These are phyloP conservation scores for Cryptoleucopteryx plumbea DNA, from an alignment of 2,113 vertebrate genomes.

Conservation along the genomic window DNA sequence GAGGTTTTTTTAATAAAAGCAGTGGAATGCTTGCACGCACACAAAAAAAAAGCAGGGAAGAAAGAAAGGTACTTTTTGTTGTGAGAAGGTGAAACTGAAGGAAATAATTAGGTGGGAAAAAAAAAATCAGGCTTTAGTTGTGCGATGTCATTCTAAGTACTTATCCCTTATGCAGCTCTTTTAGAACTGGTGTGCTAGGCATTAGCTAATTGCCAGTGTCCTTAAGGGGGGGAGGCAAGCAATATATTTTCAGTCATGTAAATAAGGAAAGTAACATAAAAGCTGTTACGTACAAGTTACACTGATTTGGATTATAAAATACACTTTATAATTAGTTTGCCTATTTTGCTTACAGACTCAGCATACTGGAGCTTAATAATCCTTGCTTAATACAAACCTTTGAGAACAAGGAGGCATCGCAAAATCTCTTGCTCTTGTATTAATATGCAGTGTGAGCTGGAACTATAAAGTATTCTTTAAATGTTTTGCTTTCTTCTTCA, in stretches of 20 bases:
- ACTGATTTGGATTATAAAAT: not conserved
- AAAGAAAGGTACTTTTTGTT: not conserved
- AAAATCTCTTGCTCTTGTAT: not conserved
- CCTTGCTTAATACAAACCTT: not conserved
- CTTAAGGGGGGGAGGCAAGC: not conserved
- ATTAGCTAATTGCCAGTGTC: not conserved
- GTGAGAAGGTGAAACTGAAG: not conserved
- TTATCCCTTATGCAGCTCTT: not conserved
- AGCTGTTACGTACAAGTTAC: not conserved
- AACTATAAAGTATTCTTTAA: not conserved
- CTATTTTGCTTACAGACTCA: not conserved
- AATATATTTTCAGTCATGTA: not conserved
- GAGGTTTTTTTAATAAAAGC: not conserved
- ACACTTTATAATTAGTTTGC: not conserved
- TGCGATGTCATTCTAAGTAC: not conserved
- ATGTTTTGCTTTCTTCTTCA: not conserved
- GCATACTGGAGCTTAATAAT: not conserved
- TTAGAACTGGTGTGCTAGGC: not conserved
- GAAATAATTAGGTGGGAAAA: not conserved
- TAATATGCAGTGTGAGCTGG: not conserved
- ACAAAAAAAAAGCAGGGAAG: not conserved
- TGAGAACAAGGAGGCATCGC: not conserved
- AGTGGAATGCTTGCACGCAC: not conserved
- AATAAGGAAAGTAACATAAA: not conserved
- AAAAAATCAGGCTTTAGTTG: not conserved